Evolutionary conservation across 2,888 invertebrate species (phyloP), one percentile per base, ranked within the genome.

Genomic region (Orthosia cruda): DNA sequence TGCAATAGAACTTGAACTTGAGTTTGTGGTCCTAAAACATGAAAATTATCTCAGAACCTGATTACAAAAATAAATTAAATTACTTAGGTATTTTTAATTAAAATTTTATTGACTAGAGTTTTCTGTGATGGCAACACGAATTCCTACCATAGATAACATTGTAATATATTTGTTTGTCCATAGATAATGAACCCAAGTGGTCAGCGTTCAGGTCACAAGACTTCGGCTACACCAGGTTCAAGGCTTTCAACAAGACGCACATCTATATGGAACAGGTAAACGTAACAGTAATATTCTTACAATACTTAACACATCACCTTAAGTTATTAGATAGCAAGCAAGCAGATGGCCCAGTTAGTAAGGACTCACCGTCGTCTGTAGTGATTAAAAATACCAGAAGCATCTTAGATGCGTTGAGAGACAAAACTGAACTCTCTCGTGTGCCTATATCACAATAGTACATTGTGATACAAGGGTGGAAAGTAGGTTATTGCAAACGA

Each of bases 151-250:
- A 32, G 12, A n/a, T 7, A 20, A 16, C 11, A n/a, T 40, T n/a
- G 12, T 11, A 11, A 54, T 18, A 32, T 26, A 15, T 80, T 47
- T 47, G 32, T 58, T n/a, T 1, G 1, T 9, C 15, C 18, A 15
- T 96, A 99, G 99, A 63, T 20, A 84, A 87, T 4, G 88, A 93
- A 2, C 87, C 84, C 49, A 71, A 98, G 98, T 96, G 96, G 96
- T 95, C 96, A 0, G 96, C 96, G 9, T 95, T 98, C 92, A 98
- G 98, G 52, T 98, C 98, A 63, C 97, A 97, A 85, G 99, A 99
- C 95, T 99, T 99, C 94, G 99, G 99, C 4, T 99, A 99, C 93
- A 98, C 99, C 0, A 97, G 98, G 83, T 97, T 99, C 95, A 98
- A 98, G 90, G 98, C 98, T 0, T 97, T 97, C 89, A 99, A 99